These are phyloP conservation scores for Pteropus alecto DNA, from an alignment of 2,113 vertebrate species.

Conservation along the genomic window DNA sequence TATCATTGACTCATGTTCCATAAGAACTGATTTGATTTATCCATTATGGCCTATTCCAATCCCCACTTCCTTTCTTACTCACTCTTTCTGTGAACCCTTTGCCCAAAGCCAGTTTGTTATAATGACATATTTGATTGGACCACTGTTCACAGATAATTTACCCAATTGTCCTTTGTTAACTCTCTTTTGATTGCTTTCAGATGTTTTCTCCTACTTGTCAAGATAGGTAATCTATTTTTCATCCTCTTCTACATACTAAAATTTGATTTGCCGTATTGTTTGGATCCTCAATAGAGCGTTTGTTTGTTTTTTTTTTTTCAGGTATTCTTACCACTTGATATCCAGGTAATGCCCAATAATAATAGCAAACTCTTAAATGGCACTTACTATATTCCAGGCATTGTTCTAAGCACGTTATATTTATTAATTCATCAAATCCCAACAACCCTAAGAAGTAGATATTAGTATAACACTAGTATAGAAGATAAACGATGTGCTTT, in stretches of 20 bases:
- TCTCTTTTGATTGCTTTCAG: background rate
- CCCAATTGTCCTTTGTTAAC: background rate
- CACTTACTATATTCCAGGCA: background rate
- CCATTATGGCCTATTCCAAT: background rate
- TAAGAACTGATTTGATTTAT: background rate
- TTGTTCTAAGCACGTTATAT: background rate
- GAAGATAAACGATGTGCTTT: background rate
- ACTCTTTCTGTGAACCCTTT: background rate
- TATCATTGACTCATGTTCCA: background rate
- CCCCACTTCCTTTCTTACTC: background rate
- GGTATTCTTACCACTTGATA: background rate
- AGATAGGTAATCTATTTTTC: background rate
- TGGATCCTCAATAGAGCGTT: background rate
- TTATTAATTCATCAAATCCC: background rate
- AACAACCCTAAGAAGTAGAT: background rate
- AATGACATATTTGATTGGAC: background rate
- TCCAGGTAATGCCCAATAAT: background rate
- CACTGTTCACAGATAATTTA: background rate
- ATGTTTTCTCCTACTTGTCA: background rate
- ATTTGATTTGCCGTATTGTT: background rate
- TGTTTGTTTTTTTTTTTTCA: background rate
- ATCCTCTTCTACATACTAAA: background rate
- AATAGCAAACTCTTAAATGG: background rate
- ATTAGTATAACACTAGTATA: background rate
- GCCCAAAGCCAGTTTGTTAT: background rate